These are phyloP conservation scores for Hyperoplus immaculatus DNA, from an alignment of 2,797 vertebrate species.

Conservation along the genomic window DNA sequence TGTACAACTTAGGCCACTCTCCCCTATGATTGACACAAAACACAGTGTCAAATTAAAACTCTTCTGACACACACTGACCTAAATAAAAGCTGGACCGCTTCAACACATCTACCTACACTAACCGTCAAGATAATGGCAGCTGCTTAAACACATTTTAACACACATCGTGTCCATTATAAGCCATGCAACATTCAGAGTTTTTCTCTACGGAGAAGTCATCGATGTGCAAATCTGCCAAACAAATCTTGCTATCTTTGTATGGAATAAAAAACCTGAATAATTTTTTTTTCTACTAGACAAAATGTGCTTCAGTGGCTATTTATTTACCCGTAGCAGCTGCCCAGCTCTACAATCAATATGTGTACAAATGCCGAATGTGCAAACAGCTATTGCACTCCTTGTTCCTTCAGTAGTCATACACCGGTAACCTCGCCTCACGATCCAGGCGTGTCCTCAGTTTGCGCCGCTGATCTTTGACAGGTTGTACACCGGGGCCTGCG, in stretches of 20 bases:
- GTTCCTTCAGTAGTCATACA: conserved; percentile 1
- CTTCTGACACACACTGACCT: background rate
- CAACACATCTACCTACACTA: background rate
- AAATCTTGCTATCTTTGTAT: conserved; percentile 2
- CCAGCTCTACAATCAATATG: conserved; percentile 20
- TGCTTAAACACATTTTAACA: background rate
- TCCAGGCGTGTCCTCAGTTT: conserved; percentile 30
- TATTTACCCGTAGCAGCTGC: conserved; percentile 25
- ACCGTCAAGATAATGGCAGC: background rate
- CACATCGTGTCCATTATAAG: background rate
- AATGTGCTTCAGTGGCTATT: conserved; percentile 10
- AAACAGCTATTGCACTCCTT: conserved; percentile 8
- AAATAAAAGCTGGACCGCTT: background rate
- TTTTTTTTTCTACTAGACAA: background rate
- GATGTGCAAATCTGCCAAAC: background rate
- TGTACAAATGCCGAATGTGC: conserved; percentile 26
- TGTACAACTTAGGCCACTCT: too few relatives aligned
- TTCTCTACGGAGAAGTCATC: background rate
- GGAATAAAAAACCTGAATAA: background rate
- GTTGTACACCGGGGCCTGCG: conserved; percentile 40
- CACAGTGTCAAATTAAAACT: background rate
- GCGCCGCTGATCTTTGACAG: conserved; percentile 61
- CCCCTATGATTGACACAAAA: too few relatives aligned
- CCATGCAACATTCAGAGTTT: background rate
- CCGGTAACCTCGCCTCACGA: background rate